A percentile compares a stretch with the other conserved stretches of the same genome.
Conservation (phyloP, 1,140 invertebrate species). For the Sitodiplosis mosellana region DNA sequence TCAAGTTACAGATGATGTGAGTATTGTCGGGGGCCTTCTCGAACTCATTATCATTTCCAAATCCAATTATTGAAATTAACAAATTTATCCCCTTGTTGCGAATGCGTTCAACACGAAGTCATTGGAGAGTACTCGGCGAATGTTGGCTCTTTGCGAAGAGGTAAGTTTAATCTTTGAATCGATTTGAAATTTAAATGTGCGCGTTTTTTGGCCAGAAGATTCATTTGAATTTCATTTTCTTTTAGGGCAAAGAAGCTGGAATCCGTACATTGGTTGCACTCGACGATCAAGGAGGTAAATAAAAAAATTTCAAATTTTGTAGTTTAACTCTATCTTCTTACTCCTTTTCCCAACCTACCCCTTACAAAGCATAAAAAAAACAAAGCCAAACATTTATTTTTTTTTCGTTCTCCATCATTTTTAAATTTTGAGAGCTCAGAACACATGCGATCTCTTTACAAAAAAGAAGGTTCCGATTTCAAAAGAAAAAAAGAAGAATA, state of each 20-base stretch:
- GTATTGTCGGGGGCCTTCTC: slow-evolving; percentile 3
- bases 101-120: slow-evolving; percentile 55
- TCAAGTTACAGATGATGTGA: slow-evolving; percentile 79
- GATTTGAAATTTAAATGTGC: too few species aligned
- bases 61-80: not conserved
- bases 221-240: not conserved
- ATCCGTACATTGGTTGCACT: slow-evolving; percentile 97
- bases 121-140: slow-evolving; percentile 87
- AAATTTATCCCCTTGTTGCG: not conserved
- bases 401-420: too few species aligned
- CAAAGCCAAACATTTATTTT: too few species aligned
- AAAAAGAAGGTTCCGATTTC: too few species aligned
- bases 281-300: slow-evolving; percentile 99
- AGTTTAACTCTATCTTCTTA: not conserved
- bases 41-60: slow-evolving; percentile 1
- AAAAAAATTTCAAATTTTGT: slow-evolving; percentile 24
- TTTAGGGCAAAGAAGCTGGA: slow-evolving; percentile 98
- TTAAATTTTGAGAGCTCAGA: too few species aligned
- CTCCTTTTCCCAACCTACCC: too few species aligned
- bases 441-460: too few species aligned
- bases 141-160: slow-evolving; percentile 92
- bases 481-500: too few species aligned
- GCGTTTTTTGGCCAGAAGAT: too few species aligned
- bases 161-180: slow-evolving; percentile 39
- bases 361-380: too few species aligned